Conservation (phyloP, 2,888 invertebrate species). For the Corbicula japonica region DNA sequence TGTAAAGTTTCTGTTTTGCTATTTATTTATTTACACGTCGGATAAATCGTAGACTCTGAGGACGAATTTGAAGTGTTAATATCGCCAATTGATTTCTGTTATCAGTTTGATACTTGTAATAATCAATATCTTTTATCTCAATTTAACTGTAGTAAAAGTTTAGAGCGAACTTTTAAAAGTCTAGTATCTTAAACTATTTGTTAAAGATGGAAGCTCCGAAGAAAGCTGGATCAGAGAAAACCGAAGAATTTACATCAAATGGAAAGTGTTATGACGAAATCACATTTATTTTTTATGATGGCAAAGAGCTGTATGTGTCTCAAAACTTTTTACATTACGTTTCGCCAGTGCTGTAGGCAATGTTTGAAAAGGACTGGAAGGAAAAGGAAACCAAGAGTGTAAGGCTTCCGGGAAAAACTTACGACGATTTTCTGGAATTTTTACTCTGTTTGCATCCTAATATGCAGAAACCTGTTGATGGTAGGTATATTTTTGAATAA, state of each 20-base stretch:
- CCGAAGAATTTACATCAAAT: neutral
- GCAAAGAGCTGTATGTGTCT: conserved; percentile 10
- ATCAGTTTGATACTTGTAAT: no score
- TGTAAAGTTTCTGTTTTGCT: no score
- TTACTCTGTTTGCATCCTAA: conserved; percentile 10
- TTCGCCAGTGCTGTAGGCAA: conserved; percentile 16
- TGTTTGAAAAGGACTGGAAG: neutral
- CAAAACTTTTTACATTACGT: conserved; percentile 3
- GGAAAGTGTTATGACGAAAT: conserved; percentile 10
- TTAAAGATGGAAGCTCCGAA: no score
- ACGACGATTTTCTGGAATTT: conserved; percentile 2
- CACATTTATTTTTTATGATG: conserved; percentile 8
- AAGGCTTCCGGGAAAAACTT: neutral
- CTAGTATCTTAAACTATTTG: no score
- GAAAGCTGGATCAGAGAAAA: no score
- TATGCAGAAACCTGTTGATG: neutral
- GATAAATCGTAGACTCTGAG: no score
- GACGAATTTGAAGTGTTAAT: no score
- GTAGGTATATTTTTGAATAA: conserved; percentile 1
- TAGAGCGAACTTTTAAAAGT: no score
- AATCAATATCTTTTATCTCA: no score
- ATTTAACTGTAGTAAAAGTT: no score
- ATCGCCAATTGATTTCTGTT: no score
- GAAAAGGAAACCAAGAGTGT: neutral
- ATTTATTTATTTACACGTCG: no score